These are phyloP conservation scores for Hetaerina titia DNA, from an alignment of 2,888 invertebrate species.

Conservation along the genomic window DNA sequence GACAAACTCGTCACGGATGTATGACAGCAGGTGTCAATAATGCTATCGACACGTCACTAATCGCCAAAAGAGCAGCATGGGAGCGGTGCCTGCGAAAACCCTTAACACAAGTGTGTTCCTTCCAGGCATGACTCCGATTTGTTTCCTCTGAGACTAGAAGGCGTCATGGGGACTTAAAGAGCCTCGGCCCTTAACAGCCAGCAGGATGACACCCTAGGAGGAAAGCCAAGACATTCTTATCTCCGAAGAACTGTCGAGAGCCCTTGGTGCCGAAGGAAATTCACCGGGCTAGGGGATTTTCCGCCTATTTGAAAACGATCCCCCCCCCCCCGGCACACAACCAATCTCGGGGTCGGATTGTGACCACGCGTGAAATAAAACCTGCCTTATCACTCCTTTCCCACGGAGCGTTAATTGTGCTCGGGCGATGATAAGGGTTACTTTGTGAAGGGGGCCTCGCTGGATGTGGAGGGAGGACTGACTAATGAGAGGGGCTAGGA, in stretches of 20 bases:
- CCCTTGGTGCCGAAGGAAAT: not conserved
- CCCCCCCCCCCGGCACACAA: not conserved
- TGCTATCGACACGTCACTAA: too few relatives aligned
- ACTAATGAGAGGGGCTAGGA: not conserved
- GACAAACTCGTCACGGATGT: too few relatives aligned
- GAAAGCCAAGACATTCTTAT: not conserved
- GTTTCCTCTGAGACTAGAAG: not conserved
- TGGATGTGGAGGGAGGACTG: not conserved
- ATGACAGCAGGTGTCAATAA: too few relatives aligned
- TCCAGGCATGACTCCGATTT: not conserved
- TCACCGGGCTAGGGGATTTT: not conserved
- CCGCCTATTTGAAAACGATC: not conserved
- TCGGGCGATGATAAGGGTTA: not conserved
- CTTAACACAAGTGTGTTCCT: not conserved
- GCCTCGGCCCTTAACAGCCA: not conserved
- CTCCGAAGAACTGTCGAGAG: not conserved
- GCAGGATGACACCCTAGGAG: not conserved
- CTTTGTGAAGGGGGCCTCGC: not conserved
- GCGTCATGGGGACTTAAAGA: not conserved
- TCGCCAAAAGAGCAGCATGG: too few relatives aligned
- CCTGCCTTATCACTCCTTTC: not conserved
- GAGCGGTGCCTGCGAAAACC: not conserved
- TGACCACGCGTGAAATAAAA: not conserved
- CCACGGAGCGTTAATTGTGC: conserved; percentile 15
- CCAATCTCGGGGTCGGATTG: not conserved